Evolutionary conservation across 64 coral and sea anemone species (phyloP), one percentile per base, ranked within the genome.

Genomic region (Porites lutea): DNA sequence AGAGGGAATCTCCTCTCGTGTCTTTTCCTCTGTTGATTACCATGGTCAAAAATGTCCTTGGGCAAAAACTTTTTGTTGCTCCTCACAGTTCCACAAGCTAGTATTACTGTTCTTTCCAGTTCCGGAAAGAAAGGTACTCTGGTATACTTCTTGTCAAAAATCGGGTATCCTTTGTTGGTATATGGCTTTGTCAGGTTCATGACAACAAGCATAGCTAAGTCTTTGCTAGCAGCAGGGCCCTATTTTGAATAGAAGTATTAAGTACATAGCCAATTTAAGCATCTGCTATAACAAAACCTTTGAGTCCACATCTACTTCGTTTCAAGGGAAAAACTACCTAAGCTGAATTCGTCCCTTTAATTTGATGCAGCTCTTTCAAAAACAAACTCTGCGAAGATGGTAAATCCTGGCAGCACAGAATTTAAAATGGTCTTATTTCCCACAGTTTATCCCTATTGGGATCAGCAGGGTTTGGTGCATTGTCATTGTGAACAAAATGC

Each of bases 21-120:
- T 62, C n/a, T 82, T 22, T 64, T 82, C 13, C 59, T 22, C 13
- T 61, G 16, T 14, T 86, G 5, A 8, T 44, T 67, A 16, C 69
- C 69, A 19, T 43, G 43, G 69, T 70, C 50, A 13, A 86, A 60
- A 70, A 86, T 86, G 57, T 86, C 82, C 67, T 86, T 37, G 48
- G 82, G 82, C 62, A 86, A 86, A 86, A 68, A 86, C 69, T 86
- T 86, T 49, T 47, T 86, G 23, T 70, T 86, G 18, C 52, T 37
- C 67, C 82, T 86, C 69, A 71, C 82, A 68, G 82, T 86, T 18
- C 82, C 64, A 86, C 82, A 86, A 19, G 82, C 82, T 52, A 86
- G 82, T 50, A 86, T 86, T 4, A 61, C 82, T 82, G 27, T 27
- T 11, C 60, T 82, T 23, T 86, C 82, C 2, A 86, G 62, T 69